These are phyloP conservation scores for Nemurella pictetii DNA, from an alignment of 2,888 invertebrate genomes.

Conservation along the genomic window DNA sequence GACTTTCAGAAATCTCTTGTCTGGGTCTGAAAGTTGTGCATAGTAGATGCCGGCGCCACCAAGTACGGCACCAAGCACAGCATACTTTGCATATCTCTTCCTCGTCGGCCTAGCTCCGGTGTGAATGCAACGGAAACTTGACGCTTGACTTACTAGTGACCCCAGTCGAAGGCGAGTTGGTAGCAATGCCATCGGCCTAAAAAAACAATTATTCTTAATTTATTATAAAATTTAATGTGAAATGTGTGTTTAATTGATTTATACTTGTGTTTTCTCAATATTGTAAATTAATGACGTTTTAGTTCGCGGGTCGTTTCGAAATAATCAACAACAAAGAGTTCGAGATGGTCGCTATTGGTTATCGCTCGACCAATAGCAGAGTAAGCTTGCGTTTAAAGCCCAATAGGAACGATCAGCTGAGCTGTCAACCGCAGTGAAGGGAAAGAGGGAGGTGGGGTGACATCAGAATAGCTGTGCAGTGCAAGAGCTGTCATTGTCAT, in stretches of 20 bases:
- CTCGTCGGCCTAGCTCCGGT: background rate
- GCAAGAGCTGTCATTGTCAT: background rate
- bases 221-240: background rate
- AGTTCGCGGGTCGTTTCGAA: conserved; percentile 6
- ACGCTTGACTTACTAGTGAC: background rate
- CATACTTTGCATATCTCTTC: conserved; percentile 29
- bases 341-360: conserved; percentile 26
- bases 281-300: background rate
- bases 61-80: conserved; percentile 18
- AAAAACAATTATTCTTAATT: background rate
- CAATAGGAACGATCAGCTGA: conserved; percentile 38
- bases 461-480: conserved; percentile 1
- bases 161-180: background rate
- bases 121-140: background rate
- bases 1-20: conserved; percentile 45
- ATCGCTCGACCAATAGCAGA: conserved; percentile 25
- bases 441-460: conserved; percentile 24
- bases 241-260: background rate
- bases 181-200: background rate
- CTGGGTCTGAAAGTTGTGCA: conserved; percentile 43
- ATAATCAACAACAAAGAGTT: background rate
- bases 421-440: conserved; percentile 26
- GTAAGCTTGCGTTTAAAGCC: conserved; percentile 28
- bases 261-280: background rate
- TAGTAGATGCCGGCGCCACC: conserved; percentile 43